Conservation (phyloP, 2,113 vertebrate species). For the Genyomyrus donnyi region DNA sequence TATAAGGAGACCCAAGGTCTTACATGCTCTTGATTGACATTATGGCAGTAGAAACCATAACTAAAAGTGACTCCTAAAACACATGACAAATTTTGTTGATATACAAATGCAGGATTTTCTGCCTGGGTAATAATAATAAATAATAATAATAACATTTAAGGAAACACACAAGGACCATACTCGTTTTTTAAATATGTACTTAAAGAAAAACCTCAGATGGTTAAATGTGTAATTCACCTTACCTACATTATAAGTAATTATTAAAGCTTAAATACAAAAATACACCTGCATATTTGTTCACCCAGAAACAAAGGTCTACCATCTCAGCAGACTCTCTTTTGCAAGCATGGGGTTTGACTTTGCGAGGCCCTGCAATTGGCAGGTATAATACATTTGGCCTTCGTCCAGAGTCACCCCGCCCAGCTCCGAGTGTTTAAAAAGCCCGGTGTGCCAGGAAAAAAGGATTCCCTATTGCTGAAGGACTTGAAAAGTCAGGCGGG, state of each 20-base stretch:
- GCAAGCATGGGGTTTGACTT: neutral
- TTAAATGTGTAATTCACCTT: neutral
- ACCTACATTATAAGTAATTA: neutral
- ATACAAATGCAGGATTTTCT: neutral
- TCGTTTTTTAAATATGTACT: neutral
- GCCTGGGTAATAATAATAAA: neutral
- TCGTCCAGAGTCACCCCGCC: neutral
- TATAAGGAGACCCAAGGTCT: neutral
- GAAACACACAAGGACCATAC: neutral
- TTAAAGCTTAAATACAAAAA: neutral
- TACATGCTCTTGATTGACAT: neutral
- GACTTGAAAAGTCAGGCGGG: neutral
- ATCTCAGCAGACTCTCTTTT: neutral
- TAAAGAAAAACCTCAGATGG: neutral
- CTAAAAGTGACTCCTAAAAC: neutral
- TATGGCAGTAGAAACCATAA: neutral
- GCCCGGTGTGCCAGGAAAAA: neutral
- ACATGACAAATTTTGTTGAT: neutral
- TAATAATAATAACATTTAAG: neutral
- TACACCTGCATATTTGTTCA: neutral
- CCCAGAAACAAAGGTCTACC: neutral
- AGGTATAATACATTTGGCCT: neutral
- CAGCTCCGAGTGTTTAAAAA: neutral
- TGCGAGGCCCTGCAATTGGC: neutral
- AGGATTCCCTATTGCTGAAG: neutral